Evolutionary conservation across 1,140 invertebrate genomes (phyloP), one percentile per base, ranked within the genome.

Genomic region (Nomia melanderi): DNA sequence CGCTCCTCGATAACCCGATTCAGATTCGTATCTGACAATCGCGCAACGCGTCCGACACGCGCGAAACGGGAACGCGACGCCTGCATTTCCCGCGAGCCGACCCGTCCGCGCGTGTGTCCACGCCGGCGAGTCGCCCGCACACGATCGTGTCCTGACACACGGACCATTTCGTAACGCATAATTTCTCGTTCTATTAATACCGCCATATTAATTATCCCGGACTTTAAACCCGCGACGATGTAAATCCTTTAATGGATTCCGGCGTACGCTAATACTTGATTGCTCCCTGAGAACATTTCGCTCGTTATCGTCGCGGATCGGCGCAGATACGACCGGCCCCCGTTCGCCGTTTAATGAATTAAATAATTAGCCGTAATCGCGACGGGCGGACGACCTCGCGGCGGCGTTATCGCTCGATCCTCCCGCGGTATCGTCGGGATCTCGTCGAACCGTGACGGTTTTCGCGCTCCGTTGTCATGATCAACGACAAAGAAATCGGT

Each of bases 291-390:
- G 64, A 81, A 78, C 57, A 67, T 50, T 29, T 59, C 27, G 67
- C 20, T 20, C 60, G 66, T 65, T 81, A 79, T 79, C 84, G 75
- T 83, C 71, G 70, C 69, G 69, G n/a, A 81, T 73, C 70, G 25
- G 5, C 33, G 41, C 20, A 29, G 72, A 77, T 77, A 82, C 41
- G 33, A 77, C 71, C 67, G 33, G 2, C 41, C n/a, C n/a, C n/a
- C 31, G 27, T n/a, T 25, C 11, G 20, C 11, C 17, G 56, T 67
- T 53, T 81, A 77, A 50, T 36, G 59, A 73, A 85, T 70, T 64
- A 33, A 75, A 65, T 74, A 70, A 84, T 82, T 77, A 72, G 50
- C 53, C 41, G 17, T 27, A 29, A 44, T 47, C 44, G 25, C 39
- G 44, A 36, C n/a, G 39, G 29, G n/a, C 12, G 44, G 20, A 63